Evolutionary conservation across 2,797 vertebrate species (phyloP).

Genomic region (Pyrocephalus nanus): DNA sequence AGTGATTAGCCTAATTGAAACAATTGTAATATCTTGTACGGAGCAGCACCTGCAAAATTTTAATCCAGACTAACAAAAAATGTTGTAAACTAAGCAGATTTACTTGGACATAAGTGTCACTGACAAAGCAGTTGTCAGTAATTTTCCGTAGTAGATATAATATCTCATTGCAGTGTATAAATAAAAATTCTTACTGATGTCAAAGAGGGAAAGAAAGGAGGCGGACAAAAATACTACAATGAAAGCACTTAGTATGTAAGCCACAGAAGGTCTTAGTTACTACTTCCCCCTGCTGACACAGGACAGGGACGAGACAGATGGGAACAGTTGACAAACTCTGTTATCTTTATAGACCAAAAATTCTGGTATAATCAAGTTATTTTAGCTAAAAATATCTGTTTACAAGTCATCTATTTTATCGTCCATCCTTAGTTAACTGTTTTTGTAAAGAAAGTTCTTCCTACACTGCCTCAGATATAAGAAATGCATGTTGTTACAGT

Average conservation of each 20-base stretch:
- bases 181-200: slow-evolving; percentile 59
- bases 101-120: not conserved
- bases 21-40: not conserved
- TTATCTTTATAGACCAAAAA: slow-evolving; percentile 12
- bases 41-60: slow-evolving; percentile 21
- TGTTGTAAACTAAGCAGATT: not conserved
- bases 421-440: not conserved
- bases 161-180: slow-evolving; percentile 32
- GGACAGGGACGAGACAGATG: slow-evolving; percentile 32
- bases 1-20: not conserved
- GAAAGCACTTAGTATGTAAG: slow-evolving; percentile 28
- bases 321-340: slow-evolving; percentile 27
- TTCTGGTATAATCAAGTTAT: slow-evolving; percentile 5
- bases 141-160: not conserved
- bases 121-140: slow-evolving; percentile 30
- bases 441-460: slow-evolving; percentile 8
- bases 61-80: slow-evolving; percentile 1
- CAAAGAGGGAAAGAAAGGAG: slow-evolving; percentile 45
- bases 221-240: slow-evolving; percentile 43
- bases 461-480: not conserved
- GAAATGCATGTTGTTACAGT: not conserved
- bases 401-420: not conserved
- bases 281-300: slow-evolving; percentile 70
- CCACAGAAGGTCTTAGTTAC: slow-evolving; percentile 54
- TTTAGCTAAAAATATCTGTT: slow-evolving; percentile 21